These are phyloP conservation scores for Chaenocephalus aceratus DNA, from an alignment of 2,113 vertebrate species.

Conservation along the genomic window DNA sequence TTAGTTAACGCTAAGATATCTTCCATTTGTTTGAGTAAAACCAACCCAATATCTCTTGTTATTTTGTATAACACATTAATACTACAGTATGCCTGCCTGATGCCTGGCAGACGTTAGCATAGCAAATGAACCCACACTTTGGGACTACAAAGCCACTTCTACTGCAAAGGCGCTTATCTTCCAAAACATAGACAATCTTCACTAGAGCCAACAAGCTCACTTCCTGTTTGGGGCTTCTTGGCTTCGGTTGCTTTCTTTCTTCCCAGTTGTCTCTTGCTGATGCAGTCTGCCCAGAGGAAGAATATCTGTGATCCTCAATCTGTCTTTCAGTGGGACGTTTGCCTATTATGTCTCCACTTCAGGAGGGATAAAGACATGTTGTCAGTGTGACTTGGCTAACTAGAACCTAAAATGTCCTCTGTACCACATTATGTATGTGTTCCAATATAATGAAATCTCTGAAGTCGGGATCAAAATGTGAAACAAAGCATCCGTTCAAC, in stretches of 20 bases:
- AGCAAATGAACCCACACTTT: conserved; percentile 15
- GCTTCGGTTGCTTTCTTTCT: conserved; percentile 61
- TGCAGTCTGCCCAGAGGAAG: conserved; percentile 51
- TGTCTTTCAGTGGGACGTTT: conserved; percentile 46
- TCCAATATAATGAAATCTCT: not conserved
- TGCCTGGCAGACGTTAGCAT: conserved; percentile 11
- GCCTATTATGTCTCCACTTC: conserved; percentile 32
- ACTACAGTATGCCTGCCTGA: not conserved
- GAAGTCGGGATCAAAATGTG: not conserved
- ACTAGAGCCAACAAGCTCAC: conserved; percentile 47
- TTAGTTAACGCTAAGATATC: too few relatives aligned
- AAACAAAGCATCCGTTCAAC: not conserved
- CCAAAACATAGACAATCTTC: conserved; percentile 48
- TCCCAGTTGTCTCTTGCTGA: conserved; percentile 55
- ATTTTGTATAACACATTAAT: not conserved
- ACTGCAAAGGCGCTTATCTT: conserved; percentile 52
- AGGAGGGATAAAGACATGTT: conserved; percentile 4
- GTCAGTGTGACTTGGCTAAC: not conserved
- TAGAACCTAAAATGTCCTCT: too few relatives aligned
- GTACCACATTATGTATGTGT: not conserved
- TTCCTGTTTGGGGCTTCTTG: conserved; percentile 63
- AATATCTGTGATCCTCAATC: conserved; percentile 60
- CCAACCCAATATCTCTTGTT: not conserved
- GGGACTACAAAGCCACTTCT: conserved; percentile 22
- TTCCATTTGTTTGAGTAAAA: not conserved